Evolutionary conservation across 2,888 invertebrate species (phyloP).

Genomic region (Drosophila prolongata): DNA sequence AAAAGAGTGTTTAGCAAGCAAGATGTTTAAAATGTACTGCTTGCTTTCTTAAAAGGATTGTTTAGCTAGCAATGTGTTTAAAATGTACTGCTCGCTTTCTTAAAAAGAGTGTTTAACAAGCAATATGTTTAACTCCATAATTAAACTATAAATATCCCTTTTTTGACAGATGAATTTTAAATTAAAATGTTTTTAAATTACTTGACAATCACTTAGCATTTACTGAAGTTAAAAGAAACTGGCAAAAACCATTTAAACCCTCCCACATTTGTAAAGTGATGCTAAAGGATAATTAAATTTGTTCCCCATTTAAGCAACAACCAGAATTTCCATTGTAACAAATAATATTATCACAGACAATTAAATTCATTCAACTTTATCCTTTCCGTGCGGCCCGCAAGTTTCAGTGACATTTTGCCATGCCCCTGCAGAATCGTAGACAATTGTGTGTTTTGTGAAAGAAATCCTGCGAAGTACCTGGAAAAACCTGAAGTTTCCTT

Average conservation of each 20-base stretch:
- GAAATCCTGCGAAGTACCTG: constrained; percentile 22
- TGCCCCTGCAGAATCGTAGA: background rate
- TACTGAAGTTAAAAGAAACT: no score
- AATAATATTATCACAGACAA: constrained; percentile 17
- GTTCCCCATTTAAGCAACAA: background rate
- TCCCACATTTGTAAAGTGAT: background rate
- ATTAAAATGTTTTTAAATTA: no score
- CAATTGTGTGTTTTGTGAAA: constrained; percentile 17
- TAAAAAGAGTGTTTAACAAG: no score
- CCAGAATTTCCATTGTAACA: background rate
- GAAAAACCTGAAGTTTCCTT: constrained; percentile 36
- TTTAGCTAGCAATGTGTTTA: no score
- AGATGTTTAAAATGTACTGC: no score
- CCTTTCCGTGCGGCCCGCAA: constrained; percentile 1
- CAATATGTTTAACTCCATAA: no score
- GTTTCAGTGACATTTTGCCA: constrained; percentile 5
- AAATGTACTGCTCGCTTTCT: no score
- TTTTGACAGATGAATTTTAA: no score
- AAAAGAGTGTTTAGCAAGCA: no score
- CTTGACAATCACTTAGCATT: no score
- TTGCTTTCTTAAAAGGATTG: no score
- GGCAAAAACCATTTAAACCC: background rate
- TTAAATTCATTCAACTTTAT: constrained; percentile 19
- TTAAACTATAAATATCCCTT: no score
- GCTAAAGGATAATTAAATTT: background rate